Base-by-base conservation (phyloP, 2,888 invertebrate species). In the Lasioglossum figueresi region DNA sequence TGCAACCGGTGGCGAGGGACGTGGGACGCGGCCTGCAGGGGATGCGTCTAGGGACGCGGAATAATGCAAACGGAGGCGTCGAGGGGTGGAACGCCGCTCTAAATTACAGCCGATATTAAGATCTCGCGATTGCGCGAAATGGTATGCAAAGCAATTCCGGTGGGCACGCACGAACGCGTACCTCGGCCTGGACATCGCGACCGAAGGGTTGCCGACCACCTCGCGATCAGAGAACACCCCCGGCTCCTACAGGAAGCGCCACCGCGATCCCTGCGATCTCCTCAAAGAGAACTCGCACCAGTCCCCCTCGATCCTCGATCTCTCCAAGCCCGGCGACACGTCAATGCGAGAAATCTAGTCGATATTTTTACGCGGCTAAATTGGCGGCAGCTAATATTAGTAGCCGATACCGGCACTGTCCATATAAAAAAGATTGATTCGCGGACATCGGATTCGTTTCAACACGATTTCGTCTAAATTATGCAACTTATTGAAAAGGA, bases 91-190 rank as follows among this genome's bases (percentile, higher is more conserved):
- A 79, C 56, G 70, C 27, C 12, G 88, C 75, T 92, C 92, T 94
- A 93, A 94, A 94, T 94, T 94, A 93, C 94, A 90, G 91, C 91
- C 92, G 94, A 94, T 95, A 95, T 95, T 95, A 95, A 95, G 94
- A 95, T 95, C 93, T 92, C 89, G 92, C 93, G 95, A 94, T 94
- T 94, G 93, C 91, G 93, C 92, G 93, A 94, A 95, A 95, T 94
- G 91, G 91, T 94, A 94, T 94, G 95, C 94, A 94, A 94, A 94
- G 93, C 93, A 92, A 94, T 94, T 94, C 94, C 92, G 90, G 85
- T 87, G 80, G 79, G 63, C 84, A 81, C 85, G 89, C 86, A 84
- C 82, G 79, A 52, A 82, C 78, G 85, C 79, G 63, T 59, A 48
- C 52, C 34, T 27, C 12, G 23, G 31, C 27, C 56, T 34, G 70